Conservation (phyloP, 2,113 vertebrate genomes). For the Diphyllodes magnificus region DNA sequence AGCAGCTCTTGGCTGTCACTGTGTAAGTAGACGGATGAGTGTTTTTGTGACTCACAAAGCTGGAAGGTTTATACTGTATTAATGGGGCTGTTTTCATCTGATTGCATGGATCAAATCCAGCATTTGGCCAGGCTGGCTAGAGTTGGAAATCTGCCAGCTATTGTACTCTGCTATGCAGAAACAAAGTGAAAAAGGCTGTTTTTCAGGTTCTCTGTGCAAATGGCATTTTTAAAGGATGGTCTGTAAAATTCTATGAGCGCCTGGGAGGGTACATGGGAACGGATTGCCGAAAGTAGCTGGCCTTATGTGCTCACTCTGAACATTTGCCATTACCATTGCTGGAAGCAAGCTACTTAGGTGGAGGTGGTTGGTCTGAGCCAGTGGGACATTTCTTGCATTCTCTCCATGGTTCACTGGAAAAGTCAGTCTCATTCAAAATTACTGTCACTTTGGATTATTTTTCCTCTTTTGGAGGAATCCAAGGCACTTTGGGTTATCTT, state of each 20-base stretch:
- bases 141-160: neutral
- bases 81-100: slow-evolving; percentile 1
- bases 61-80: neutral
- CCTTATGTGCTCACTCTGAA: neutral
- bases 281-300: neutral
- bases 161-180: neutral
- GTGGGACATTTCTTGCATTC: neutral
- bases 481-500: slow-evolving; percentile 15
- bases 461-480: neutral
- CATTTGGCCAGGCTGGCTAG: neutral
- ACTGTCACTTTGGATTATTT: neutral
- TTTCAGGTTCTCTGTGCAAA: neutral
- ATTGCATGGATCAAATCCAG: slow-evolving; percentile 24
- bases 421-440: slow-evolving; percentile 10
- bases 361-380: neutral
- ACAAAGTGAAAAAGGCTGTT: neutral
- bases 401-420: neutral
- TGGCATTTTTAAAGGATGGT: neutral
- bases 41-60: neutral
- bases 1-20: slow-evolving; percentile 14
- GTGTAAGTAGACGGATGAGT: neutral
- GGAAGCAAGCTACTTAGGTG: neutral
- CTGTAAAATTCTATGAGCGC: neutral
- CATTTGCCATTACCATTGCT: neutral
- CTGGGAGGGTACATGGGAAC: neutral